A percentile compares a stretch with the other conserved stretches of the same genome.
phyloP scores from a whole-genome alignment of 2,888 invertebrate species.

The Apamea anceps region DNA sequence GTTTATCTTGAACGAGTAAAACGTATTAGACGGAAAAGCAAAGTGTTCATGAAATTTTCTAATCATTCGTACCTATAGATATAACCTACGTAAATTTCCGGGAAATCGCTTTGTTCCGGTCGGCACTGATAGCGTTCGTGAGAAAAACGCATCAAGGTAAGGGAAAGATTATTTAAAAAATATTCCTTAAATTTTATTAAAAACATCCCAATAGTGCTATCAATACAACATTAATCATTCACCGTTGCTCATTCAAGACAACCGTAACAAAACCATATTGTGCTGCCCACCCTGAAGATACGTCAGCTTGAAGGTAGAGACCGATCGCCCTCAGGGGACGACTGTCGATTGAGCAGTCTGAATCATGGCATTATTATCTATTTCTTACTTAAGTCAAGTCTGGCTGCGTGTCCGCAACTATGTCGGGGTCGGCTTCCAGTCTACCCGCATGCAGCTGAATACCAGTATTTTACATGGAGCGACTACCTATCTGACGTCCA shows the following conservation, averaged over 20 bases:
- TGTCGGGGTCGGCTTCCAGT: too few relatives aligned
- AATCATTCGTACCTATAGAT: neutral
- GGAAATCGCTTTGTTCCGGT: neutral
- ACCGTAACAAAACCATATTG: slow-evolving; percentile 41
- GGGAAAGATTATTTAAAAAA: too few relatives aligned
- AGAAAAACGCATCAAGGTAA: neutral
- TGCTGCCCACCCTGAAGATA: slow-evolving; percentile 57
- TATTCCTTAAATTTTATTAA: neutral
- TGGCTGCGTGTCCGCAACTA: neutral
- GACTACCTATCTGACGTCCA: too few relatives aligned
- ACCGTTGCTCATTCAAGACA: slow-evolving; percentile 39
- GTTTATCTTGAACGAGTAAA: neutral
- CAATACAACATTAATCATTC: slow-evolving; percentile 56
- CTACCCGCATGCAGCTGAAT: neutral
- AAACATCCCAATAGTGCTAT: slow-evolving; percentile 36
- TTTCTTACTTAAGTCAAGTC: neutral
- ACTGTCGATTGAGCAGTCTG: slow-evolving; percentile 27
- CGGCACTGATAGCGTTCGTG: neutral
- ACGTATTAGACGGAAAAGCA: neutral
- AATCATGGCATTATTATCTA: neutral
- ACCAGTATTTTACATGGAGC: neutral
- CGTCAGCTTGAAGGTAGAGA: slow-evolving; percentile 32
- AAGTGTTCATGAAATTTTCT: neutral
- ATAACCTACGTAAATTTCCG: neutral
- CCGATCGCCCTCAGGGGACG: slow-evolving; percentile 58